These are phyloP conservation scores for Sarcophaga peregrina DNA, from an alignment of 1,140 invertebrate species.

Conservation along the genomic window DNA sequence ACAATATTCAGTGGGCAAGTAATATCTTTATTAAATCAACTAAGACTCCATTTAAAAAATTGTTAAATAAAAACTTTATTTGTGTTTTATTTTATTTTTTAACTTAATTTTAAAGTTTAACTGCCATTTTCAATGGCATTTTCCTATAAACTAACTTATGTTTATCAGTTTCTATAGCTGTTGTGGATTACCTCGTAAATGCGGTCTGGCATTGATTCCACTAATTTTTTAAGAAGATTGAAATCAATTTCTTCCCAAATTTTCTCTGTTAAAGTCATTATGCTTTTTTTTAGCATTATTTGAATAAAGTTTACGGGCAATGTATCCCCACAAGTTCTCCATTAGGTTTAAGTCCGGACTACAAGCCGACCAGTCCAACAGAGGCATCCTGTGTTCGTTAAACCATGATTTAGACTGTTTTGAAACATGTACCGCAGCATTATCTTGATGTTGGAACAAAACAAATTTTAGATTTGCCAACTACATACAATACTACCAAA, in stretches of 20 bases:
- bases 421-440: constrained; percentile 1
- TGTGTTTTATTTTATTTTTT: not conserved
- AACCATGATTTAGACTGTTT: not conserved
- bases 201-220: constrained; percentile 20
- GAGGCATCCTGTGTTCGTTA: not conserved
- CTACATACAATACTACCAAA: not conserved
- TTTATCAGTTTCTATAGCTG: not conserved
- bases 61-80: constrained; percentile 8
- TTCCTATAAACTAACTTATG: too few relatives aligned
- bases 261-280: not conserved
- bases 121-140: too few relatives aligned
- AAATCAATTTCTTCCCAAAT: not conserved
- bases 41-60: constrained; percentile 2
- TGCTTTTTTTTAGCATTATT: not conserved
- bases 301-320: not conserved
- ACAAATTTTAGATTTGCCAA: too few relatives aligned
- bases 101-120: not conserved
- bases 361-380: constrained; percentile 4
- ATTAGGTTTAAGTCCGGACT: constrained; percentile 22
- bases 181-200: not conserved
- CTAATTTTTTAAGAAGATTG: constrained; percentile 14
- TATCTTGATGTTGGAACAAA: constrained; percentile 1
- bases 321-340: not conserved
- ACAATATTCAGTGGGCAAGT: not conserved
- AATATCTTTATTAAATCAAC: constrained; percentile 1